phyloP scores from a whole-genome alignment of 2,113 vertebrate species.

The Aldabrachelys gigantea region DNA sequence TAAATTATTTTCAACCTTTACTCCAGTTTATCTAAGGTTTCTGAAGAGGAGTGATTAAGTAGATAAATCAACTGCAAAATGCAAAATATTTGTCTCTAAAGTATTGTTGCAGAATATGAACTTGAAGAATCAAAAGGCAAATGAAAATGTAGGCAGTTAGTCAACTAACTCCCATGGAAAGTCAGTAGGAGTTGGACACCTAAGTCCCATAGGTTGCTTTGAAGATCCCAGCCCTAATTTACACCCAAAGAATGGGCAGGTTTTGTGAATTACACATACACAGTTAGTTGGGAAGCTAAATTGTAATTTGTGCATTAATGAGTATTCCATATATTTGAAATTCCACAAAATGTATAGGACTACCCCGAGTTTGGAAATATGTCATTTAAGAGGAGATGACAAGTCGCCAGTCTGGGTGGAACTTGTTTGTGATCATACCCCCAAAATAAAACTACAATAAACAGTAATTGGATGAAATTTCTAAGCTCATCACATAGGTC shows the following conservation, averaged over 20 bases:
- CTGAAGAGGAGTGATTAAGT: neutral
- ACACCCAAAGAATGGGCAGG: neutral
- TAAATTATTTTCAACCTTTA: neutral
- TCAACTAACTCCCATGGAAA: neutral
- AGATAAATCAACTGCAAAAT: neutral
- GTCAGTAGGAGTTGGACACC: too few species aligned
- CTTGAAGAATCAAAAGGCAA: neutral
- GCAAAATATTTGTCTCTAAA: neutral
- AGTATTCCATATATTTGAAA: neutral
- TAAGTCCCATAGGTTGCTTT: neutral
- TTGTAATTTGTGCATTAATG: neutral
- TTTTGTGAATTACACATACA: neutral
- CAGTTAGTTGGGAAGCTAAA: neutral
- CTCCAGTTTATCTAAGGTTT: neutral
- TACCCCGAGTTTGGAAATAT: neutral
- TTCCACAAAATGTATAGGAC: neutral
- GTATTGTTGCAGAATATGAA: neutral
- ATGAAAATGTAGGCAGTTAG: neutral
- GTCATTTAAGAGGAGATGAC: neutral
- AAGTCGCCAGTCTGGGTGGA: neutral
- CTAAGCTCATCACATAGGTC: rapidly evolving
- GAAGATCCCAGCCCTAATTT: neutral
- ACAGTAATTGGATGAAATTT: neutral
- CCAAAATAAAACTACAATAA: neutral
- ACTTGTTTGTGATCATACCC: neutral